phyloP scores from a whole-genome alignment of 2,797 vertebrate genomes.

The Lateolabrax maculatus region DNA sequence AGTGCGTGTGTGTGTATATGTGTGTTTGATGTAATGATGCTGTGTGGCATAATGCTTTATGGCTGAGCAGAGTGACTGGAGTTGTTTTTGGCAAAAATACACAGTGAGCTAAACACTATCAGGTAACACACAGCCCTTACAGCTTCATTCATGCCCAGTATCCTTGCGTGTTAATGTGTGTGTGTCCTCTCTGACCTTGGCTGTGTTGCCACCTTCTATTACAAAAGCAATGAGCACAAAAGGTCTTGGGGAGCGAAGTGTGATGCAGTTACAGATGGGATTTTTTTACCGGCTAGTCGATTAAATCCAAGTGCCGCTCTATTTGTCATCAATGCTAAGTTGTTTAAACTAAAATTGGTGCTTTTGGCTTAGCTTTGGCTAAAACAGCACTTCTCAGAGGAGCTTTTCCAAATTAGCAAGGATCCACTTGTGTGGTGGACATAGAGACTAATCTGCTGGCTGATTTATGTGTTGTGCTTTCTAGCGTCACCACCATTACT shows the following conservation, averaged over 20 bases:
- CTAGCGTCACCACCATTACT: background rate
- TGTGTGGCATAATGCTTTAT: slow-evolving; percentile 38
- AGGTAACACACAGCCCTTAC: slow-evolving; percentile 44
- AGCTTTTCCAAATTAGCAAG: slow-evolving; percentile 1
- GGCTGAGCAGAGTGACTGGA: slow-evolving; percentile 34
- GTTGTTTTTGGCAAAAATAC: slow-evolving; percentile 49
- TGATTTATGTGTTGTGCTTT: background rate
- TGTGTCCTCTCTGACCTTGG: slow-evolving; percentile 51
- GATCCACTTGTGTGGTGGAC: background rate
- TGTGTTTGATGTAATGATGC: slow-evolving; percentile 44
- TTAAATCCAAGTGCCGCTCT: background rate
- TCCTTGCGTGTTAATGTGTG: slow-evolving; percentile 17
- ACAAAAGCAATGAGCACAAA: slow-evolving; percentile 39
- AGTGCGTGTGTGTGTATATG: slow-evolving; percentile 12
- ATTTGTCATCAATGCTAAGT: background rate
- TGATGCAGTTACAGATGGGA: slow-evolving; percentile 3
- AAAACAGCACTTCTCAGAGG: background rate
- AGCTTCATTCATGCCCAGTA: slow-evolving; percentile 32
- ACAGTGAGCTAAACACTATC: slow-evolving; percentile 51
- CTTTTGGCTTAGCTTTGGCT: background rate
- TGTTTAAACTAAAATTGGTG: background rate
- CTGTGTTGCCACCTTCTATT: slow-evolving; percentile 34
- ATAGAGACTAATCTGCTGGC: background rate
- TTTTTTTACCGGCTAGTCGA: background rate
- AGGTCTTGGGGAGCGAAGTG: slow-evolving; percentile 11